Evolutionary conservation across 2,888 invertebrate species (phyloP), one percentile per base, ranked within the genome.

Genomic region (Oasisia sp.): DNA sequence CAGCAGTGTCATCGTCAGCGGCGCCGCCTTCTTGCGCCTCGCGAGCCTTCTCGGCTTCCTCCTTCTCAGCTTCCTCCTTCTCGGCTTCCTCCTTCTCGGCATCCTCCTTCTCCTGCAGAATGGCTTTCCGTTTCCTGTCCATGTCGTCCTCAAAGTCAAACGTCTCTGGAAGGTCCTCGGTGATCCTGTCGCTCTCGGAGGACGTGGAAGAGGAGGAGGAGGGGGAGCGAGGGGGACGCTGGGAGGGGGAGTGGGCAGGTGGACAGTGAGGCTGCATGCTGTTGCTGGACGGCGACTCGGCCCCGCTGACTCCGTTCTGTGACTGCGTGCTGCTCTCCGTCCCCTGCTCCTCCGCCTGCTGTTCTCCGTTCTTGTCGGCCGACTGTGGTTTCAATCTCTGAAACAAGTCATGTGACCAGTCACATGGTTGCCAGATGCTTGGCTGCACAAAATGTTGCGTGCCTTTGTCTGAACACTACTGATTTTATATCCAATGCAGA

Each of bases 91-190:
- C 90, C 32, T 91, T 74, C n/a, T 91, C 91, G 1, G 89, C 50
- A 38, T 44, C 92, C 90, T 90, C 32, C 45, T 89, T 74, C 45
- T 32, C 44, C 12, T 27, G 91, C 89, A 44, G 50, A 14, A 94
- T 93, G 11, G 92, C 93, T 92, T 93, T 93, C 90, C 95, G 93
- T 92, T 96, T 96, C 91, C 95, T 95, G 45, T 95, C 95, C 74
- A 95, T 94, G 8, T 95, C 94, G 91, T 95, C 95, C 92, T 96
- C 96, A 94, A 96, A 96, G 93, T 96, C 95, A 92, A 94, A 94
- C 11, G 74, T 74, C 74, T 74, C 74, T 19, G 50, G 12, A 19
- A 14, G 32, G 32, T 90, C 90, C 19, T 38, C 38, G 32, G 32
- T n/a, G 9, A 92, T 89, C 8, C 44, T 74, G 89, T 92, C 92